Evolutionary conservation across 2,797 vertebrate species (phyloP).

Genomic region (Sebastes kiyomatsui): DNA sequence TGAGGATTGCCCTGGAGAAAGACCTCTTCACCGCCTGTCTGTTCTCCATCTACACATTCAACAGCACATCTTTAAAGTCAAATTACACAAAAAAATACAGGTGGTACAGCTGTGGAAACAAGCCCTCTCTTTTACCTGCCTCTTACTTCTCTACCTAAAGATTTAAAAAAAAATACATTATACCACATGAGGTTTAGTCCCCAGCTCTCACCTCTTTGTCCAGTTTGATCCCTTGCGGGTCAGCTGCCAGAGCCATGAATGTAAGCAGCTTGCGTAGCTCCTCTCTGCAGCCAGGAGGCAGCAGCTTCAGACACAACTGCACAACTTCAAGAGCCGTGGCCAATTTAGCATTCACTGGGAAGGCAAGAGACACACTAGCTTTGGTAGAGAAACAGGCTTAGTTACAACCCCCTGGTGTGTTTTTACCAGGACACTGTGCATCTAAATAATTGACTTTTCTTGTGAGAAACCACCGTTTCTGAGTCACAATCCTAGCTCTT

Average conservation of each 20-base stretch:
- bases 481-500: constrained; percentile 43
- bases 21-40: constrained; percentile 89
- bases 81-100: neutral
- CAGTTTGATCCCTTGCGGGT: constrained; percentile 83
- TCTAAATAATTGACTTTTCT: neutral
- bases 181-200: neutral
- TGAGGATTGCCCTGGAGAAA: constrained; percentile 89
- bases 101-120: neutral
- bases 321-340: constrained; percentile 89
- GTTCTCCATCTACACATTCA: constrained; percentile 87
- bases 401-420: too few species aligned
- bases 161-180: neutral
- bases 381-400: neutral
- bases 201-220: constrained; percentile 86
- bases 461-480: neutral
- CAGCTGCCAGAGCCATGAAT: constrained; percentile 91
- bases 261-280: constrained; percentile 89
- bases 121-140: too few species aligned
- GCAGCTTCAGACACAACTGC: constrained; percentile 92
- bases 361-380: neutral
- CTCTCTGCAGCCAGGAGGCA: constrained; percentile 85
- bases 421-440: neutral
- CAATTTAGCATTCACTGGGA: constrained; percentile 84
- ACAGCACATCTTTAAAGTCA: neutral
- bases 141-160: neutral